Evolutionary conservation across 2,797 vertebrate species (phyloP), one percentile per base, ranked within the genome.

Genomic region (Anabacerthia variegaticeps): DNA sequence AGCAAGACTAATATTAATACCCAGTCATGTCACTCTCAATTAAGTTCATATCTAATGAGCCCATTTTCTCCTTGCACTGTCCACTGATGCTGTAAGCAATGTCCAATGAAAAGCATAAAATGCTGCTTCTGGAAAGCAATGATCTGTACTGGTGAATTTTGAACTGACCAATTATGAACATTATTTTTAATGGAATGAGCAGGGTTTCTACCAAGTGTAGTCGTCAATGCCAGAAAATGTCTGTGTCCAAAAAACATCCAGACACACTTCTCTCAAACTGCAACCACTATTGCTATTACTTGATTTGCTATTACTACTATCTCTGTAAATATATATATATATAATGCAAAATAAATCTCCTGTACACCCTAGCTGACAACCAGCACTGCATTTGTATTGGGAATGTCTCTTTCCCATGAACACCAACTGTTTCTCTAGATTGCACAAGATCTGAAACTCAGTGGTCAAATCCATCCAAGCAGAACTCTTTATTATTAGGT

Each of bases 1-100:
- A 10, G 96, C 95, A 94, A 95, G 83, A 95, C 94, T 95, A 95
- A 95, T 96, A 97, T 96, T 96, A 97, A 96, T 96, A 97, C 78
- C 61, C 96, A 96, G 93, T 72, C 93, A 95, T 96, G 96, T 96
- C 96, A 96, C 84, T 96, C 94, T 94, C 94, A 91, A 95, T 97
- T 96, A 97, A 93, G 86, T 65, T 97, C 96, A 96, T 83, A 85
- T 62, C 93, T 97, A 97, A 96, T 93, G 95, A 97, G 93, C 90
- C 89, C 86, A 95, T 96, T 97, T 96, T 96, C 88, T 95, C 68
- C 89, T 92, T 89, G 80, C 89, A 58, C 88, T 95, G 95, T 95
- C 95, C 95, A 95, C 77, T 91, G 85, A 96, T 85, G 94, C 95
- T 97, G 84, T 91, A 95, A 95, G 96, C 95, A 95, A 95, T 75